Base-by-base conservation (phyloP, 1,140 invertebrate genomes). In the Penaeus vannamei region DNA sequence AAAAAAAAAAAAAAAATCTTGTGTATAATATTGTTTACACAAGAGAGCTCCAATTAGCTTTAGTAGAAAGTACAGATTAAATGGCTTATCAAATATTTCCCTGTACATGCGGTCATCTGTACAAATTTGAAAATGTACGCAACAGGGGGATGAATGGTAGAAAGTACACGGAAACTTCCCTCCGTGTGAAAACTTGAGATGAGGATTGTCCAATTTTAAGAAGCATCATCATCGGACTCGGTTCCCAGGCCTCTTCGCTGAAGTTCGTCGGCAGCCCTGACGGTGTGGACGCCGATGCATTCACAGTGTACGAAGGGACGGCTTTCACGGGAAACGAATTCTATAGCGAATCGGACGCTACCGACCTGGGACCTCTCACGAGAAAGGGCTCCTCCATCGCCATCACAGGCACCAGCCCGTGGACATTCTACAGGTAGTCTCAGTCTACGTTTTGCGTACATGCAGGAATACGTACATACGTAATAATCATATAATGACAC, bases 241-340 rank as follows among this genome's bases (percentile, higher is more conserved):
- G 36, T 53, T 10, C 17, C 1, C 53, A 53, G 53, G 10, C 12
- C 17, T 53, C 53, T 53, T 53, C 90, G 29, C 36, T 23, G 26
- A 61, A 81, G 10, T 36, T 42, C 76, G 92, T 88, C 26, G 91
- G 91, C 22, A 84, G 80, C 29, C 88, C 89, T 5, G 80, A 88
- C 23, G 69, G 90, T 29, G 90, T 91, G 62, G 83, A 91, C 53
- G 36, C 26, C 0, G 91, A 92, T 61, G 77, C 90, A 69, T 88
- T 92, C 76, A 92, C 91, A 4, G 66, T 92, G 12, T 92, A 91
- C 76, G 66, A 85, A 53, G 85, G 64, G 22, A 84, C 85, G 10
- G 87, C 85, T 77, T 92, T 92, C 86, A 91, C 90, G 60, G 91
- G 89, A 20, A 83, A 69, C 1, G 90, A 91, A 60, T 87, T 90